These are phyloP conservation scores for Bombus waltoni DNA, from an alignment of 1,140 invertebrate species.

Conservation along the genomic window DNA sequence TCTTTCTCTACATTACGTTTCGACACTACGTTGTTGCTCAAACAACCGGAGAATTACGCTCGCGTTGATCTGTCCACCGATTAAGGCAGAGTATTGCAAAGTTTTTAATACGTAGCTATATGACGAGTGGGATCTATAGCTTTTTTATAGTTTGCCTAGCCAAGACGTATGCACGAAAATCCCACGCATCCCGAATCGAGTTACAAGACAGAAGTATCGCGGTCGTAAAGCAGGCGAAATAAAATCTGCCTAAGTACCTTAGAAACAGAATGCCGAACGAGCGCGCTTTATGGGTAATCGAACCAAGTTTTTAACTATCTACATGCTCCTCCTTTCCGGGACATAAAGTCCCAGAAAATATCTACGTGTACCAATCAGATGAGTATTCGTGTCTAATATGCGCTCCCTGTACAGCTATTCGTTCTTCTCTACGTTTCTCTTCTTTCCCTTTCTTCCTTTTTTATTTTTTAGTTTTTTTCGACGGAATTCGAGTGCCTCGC, in stretches of 20 bases:
- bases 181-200: constrained; percentile 21
- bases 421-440: constrained; percentile 24
- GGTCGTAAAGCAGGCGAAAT: constrained; percentile 68
- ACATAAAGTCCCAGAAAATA: constrained; percentile 67
- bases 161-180: constrained; percentile 48
- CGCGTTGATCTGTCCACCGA: not conserved
- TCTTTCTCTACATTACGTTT: not conserved
- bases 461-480: too few species aligned
- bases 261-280: constrained; percentile 71
- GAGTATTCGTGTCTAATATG: constrained; percentile 34
- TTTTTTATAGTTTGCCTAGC: not conserved
- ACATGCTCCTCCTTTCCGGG: constrained; percentile 63
- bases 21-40: not conserved
- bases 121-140: not conserved
- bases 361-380: constrained; percentile 30
- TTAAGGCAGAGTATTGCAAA: not conserved
- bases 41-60: not conserved
- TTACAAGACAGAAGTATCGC: constrained; percentile 41
- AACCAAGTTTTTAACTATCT: constrained; percentile 73
- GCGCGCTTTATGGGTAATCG: constrained; percentile 71
- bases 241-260: constrained; percentile 68
- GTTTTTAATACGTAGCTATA: not conserved
- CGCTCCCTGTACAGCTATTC: not conserved
- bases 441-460: not conserved
- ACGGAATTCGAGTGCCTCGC: not conserved